Evolutionary conservation across 2,113 vertebrate genomes (phyloP).

Genomic region (Platysteira castanea): DNA sequence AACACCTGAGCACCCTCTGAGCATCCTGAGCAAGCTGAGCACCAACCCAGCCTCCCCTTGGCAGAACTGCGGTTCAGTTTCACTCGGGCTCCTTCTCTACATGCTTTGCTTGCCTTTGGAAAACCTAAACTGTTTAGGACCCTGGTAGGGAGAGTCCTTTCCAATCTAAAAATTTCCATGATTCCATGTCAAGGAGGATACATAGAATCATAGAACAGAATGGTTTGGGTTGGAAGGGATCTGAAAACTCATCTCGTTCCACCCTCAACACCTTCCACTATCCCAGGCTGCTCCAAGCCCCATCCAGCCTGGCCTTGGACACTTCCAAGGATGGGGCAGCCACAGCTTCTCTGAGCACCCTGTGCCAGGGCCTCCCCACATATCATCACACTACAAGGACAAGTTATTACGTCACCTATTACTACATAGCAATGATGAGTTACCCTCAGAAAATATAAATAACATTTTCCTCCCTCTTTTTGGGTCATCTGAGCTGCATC

Average conservation of each 20-base stretch:
- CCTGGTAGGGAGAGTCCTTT: background rate
- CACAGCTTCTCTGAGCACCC: background rate
- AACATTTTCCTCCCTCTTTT: slow-evolving; percentile 49
- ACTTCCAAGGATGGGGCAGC: background rate
- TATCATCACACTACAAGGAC: background rate
- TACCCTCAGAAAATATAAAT: slow-evolving; percentile 33
- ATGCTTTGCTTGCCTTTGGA: background rate
- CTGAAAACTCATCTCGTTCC: background rate
- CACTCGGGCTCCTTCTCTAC: background rate
- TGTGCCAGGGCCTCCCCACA: background rate
- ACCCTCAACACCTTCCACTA: no score
- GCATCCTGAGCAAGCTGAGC: background rate
- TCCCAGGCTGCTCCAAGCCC: background rate
- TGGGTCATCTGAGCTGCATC: slow-evolving; percentile 26
- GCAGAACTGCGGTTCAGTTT: background rate
- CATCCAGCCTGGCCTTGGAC: accelerated
- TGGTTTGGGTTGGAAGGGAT: background rate
- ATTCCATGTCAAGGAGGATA: background rate
- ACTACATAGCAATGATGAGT: background rate
- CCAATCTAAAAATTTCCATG: background rate
- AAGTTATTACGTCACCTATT: background rate
- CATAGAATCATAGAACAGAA: background rate
- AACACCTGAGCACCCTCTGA: background rate
- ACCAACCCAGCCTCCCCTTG: background rate
- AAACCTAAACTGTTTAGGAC: background rate